Percentiles rank a stretch among this genome's conserved stretches.
Evolutionary conservation across 1,140 invertebrate species (phyloP).

Genomic region (Bombus huntii): DNA sequence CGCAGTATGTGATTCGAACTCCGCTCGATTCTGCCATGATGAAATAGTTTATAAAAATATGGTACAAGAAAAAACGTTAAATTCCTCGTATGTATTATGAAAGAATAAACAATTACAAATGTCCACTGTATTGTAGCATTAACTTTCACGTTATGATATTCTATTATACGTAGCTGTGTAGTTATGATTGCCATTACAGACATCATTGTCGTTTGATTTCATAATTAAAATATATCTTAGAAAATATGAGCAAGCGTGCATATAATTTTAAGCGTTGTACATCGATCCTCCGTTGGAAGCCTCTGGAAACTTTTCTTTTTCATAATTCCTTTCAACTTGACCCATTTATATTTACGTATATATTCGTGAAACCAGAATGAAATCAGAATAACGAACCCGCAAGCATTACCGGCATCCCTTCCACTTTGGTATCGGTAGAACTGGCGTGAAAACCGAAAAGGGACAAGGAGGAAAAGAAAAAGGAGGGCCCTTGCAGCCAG

Average conservation of each 20-base stretch:
- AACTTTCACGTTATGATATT: too few relatives aligned
- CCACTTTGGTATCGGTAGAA: too few relatives aligned
- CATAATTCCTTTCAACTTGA: not conserved
- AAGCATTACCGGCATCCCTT: constrained; percentile 13
- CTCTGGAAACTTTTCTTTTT: not conserved
- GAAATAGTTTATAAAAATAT: not conserved
- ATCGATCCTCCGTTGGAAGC: not conserved
- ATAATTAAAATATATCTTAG: too few relatives aligned
- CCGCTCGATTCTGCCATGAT: not conserved
- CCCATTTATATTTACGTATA: not conserved
- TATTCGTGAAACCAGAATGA: not conserved
- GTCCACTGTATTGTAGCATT: too few relatives aligned
- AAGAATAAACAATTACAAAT: too few relatives aligned
- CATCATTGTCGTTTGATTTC: too few relatives aligned
- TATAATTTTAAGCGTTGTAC: too few relatives aligned
- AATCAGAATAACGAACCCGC: constrained; percentile 33
- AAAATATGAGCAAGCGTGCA: too few relatives aligned
- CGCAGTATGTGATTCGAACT: not conserved
- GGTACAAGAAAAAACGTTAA: too few relatives aligned
- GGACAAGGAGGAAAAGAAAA: constrained; percentile 23
- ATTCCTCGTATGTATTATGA: too few relatives aligned
- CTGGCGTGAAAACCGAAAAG: constrained; percentile 42
- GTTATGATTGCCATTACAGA: too few relatives aligned
- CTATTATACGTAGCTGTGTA: too few relatives aligned
- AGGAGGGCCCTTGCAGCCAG: constrained; percentile 24